Base-by-base conservation (phyloP, 2,888 invertebrate species). In the Habroteleia sp. region DNA sequence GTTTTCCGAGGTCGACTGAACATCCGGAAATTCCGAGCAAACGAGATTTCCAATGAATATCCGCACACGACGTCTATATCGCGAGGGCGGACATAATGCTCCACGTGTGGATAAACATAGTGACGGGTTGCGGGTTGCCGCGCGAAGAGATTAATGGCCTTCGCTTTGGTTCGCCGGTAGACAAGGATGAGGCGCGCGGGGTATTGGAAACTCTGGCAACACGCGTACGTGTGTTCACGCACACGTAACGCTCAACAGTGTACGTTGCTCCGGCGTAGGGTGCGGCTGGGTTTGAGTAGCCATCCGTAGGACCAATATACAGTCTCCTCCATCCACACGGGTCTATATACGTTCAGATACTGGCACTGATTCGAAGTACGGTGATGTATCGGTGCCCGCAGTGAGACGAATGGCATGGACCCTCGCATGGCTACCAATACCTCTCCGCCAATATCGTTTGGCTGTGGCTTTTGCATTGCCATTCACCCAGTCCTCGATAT, bases 61-160 rank as follows among this genome's bases (percentile, higher is more conserved):
- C 77, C 77, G 79, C 77, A 77, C 74, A 74, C 76, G 60, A 77
- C 74, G 78, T 82, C 82, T 85, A 83, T 87, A 87, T 86, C 82
- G 85, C 82, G 84, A 81, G 84, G 86, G 87, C 84, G 86, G 86
- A 87, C 85, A 86, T 87, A 88, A 88, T 87, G 86, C 86, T 87
- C 86, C 86, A 86, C 85, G 85, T 87, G 86, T 87, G 87, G 87
- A 87, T 87, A 88, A 88, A 88, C 87, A 86, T 85, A 86, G 86
- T 86, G 88, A 87, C 87, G 87, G 86, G 86, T 86, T 87, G 87
- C 82, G 86, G 88, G 85, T 86, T 85, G 85, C 85, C 86, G 84
- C 84, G 84, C 84, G 82, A 84, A 82, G 83, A 87, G 88, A 88
- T 88, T 87, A 87, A 88, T 87, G 86, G 85, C 84, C 84, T 84